phyloP scores from a whole-genome alignment of 2,888 invertebrate genomes.

The Mesoligia furuncula region DNA sequence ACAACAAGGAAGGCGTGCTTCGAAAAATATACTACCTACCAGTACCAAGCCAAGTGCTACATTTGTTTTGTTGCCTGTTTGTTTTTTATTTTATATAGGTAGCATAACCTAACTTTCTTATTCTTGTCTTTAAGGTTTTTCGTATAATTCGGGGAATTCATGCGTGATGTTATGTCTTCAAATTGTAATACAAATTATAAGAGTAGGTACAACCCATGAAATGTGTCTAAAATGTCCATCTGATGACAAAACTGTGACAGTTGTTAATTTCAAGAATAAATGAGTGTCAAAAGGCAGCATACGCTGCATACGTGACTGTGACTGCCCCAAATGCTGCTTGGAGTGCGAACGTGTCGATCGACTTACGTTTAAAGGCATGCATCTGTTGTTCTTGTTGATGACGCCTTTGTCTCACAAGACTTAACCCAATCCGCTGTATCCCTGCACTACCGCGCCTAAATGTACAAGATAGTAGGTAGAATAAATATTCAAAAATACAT shows the following conservation, averaged over 20 bases:
- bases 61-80: not conserved
- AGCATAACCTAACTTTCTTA: too few species aligned
- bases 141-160: not conserved
- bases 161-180: not conserved
- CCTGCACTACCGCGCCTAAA: constrained; percentile 1
- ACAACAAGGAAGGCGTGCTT: not conserved
- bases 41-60: not conserved
- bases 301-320: constrained; percentile 47
- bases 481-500: not conserved
- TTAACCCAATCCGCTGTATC: constrained; percentile 1
- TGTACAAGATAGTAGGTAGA: not conserved
- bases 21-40: not conserved
- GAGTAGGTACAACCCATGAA: not conserved
- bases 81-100: not conserved
- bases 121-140: not conserved
- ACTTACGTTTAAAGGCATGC: constrained; percentile 35
- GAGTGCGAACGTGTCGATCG: constrained; percentile 55
- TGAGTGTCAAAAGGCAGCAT: constrained; percentile 49
- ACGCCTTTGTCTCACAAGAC: constrained; percentile 14
- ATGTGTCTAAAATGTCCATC: constrained; percentile 19
- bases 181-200: constrained; percentile 8
- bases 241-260: constrained; percentile 48
- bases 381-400: constrained; percentile 31
- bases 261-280: constrained; percentile 52
- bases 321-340: constrained; percentile 55